Base-by-base conservation (phyloP, 2,888 invertebrate genomes). In the Drosophila hawaiiensis region DNA sequence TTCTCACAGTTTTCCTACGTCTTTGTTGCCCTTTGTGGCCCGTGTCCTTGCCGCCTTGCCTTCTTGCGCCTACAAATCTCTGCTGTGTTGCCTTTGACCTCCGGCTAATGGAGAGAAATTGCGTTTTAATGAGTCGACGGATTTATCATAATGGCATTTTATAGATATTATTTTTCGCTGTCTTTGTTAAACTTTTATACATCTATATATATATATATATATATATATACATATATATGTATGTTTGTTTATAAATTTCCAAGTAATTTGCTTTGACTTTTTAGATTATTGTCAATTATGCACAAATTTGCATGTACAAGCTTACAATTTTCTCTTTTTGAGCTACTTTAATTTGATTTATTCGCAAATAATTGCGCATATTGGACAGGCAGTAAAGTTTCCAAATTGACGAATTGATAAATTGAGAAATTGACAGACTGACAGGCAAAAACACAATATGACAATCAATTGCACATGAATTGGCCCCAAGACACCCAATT, bases 81-180 rank as follows among this genome's bases (percentile, higher is more conserved):
- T 37, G 47, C 31, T 41, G 25, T n/a, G 59, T 33, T 50, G 39
- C 47, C 52, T 19, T 50, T 52, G 56, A 61, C 70, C 56, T 63
- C 49, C 41, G 60, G 65, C 78, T 85, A 85, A 85, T 90, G 87
- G 84, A 89, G 84, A 90, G 73, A 90, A 85, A 85, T 85, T 74
- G 89, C 73, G 73, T 81, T 85, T 90, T 85, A 85, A 85, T 85
- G 91, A 86, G 87, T 76, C 89, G 87, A 76, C 87, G 78, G 91
- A 81, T 81, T 90, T 73, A 80, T 72, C 84, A 79, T 78, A 55
- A 69, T 63, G 25, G 6, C 31, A 43, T 39, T 67, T 56, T 55
- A 49, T 56, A 29, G 29, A 66, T 62, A 55, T 49, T 31, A 65
- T 66, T 68, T 56, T 53, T 16, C 29, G 35, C 59, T 53, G 37